These are phyloP conservation scores for Malthinus seriepunctatus DNA, from an alignment of 2,888 invertebrate species.

Conservation along the genomic window DNA sequence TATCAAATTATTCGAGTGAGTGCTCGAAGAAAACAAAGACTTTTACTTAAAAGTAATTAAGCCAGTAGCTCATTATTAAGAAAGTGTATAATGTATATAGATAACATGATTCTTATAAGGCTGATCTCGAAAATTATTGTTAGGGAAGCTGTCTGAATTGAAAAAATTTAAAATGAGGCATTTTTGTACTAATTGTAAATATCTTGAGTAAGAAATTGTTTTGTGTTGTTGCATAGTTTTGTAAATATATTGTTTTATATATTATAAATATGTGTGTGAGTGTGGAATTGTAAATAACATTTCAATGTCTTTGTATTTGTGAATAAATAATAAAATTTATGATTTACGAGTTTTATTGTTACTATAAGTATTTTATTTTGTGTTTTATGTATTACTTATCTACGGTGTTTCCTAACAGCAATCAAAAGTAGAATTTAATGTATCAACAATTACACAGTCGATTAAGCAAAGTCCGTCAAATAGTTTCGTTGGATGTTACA, in stretches of 20 bases:
- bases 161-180: not conserved
- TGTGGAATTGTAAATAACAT: conserved; percentile 13
- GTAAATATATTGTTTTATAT: conserved; percentile 8
- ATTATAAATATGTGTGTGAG: conserved; percentile 1
- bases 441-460: too few relatives aligned
- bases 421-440: too few relatives aligned
- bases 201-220: not conserved
- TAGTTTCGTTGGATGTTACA: too few relatives aligned
- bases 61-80: conserved; percentile 16
- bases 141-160: not conserved
- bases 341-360: too few relatives aligned
- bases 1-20: too few relatives aligned
- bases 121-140: conserved; percentile 19
- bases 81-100: conserved; percentile 9
- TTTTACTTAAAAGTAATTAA: not conserved
- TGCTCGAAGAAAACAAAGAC: too few relatives aligned
- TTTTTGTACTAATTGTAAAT: conserved; percentile 12
- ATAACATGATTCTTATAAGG: conserved; percentile 25
- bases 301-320: conserved; percentile 15
- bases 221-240: conserved; percentile 10
- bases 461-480: too few relatives aligned
- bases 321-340: conserved; percentile 15
- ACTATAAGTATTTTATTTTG: too few relatives aligned
- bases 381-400: too few relatives aligned
- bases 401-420: too few relatives aligned